Base-by-base conservation (phyloP, 2,113 vertebrate species). In the Amia ocellicauda region DNA sequence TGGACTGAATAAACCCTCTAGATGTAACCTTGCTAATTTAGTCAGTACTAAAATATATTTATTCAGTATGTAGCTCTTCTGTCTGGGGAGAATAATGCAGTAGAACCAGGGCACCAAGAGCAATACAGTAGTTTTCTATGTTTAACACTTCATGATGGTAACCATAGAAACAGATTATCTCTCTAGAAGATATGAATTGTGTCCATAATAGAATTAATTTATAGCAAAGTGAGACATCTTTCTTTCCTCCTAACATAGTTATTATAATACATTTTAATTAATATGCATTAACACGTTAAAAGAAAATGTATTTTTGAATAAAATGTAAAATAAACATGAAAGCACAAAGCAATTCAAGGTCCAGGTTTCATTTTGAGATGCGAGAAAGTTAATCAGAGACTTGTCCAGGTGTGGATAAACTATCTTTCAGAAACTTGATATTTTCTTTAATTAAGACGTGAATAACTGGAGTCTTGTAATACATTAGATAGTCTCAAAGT, bases 91-190 rank as follows among this genome's bases (percentile, higher is more conserved):
- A 81, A 72, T 81, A 68, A 74, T 73, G 75, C 70, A 68, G 69
- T 53, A 68, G 71, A 82, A 85, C 68, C 71, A 68, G 76, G 77
- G 77, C 74, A 75, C 59, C 55, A 64, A 66, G 71, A 70, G 70
- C 75, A 43, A 22, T 76, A 67, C 71, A 70, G 52, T 70, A 71
- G 82, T 69, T 71, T 71, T 71, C 17, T 58, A n/a, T 41, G 22
- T 31, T 55, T 65, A 66, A 62, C 74, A 71, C 68, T 80, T 75
- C 66, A 79, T 79, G 77, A 58, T 79, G 80, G 84, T 87, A 83
- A 80, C 86, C 83, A 86, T 88, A 85, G 85, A 85, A 88, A 88
- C 86, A 71, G 60, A 82, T 86, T 63, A 80, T 75, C 54, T 56
- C 29, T 64, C 52, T 14, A 41, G 24, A 20, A 68, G 67, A 67